Conservation (phyloP, 1,140 invertebrate species). For the Zaprionus tsacasi region DNA sequence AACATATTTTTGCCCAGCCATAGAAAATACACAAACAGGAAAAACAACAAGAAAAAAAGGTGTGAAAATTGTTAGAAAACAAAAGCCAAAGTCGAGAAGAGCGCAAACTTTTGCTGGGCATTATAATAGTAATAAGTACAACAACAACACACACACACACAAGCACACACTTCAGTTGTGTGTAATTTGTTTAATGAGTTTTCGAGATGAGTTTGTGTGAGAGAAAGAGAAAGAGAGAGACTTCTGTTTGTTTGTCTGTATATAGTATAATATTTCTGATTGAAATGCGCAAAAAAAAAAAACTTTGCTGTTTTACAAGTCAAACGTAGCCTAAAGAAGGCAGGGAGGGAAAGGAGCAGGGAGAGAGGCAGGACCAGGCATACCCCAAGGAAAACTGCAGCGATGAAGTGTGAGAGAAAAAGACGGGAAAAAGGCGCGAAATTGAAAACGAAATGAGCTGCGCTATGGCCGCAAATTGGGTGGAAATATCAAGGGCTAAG, state of each 20-base stretch:
- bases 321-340: conserved; percentile 42
- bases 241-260: neutral
- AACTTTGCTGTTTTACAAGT: conserved; percentile 24
- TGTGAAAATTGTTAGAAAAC: conserved; percentile 40
- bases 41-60: conserved; percentile 16
- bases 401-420: conserved; percentile 12
- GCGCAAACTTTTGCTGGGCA: conserved; percentile 43
- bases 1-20: conserved; percentile 39
- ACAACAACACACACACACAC: conserved; percentile 26
- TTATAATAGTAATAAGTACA: conserved; percentile 54
- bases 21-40: conserved; percentile 33
- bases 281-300: conserved; percentile 53
- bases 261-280: conserved; percentile 37
- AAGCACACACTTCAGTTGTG: conserved; percentile 39
- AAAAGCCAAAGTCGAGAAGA: conserved; percentile 36
- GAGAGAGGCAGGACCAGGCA: neutral
- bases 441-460: conserved; percentile 39
- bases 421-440: conserved; percentile 12
- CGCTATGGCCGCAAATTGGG: conserved; percentile 26
- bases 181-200: conserved; percentile 81
- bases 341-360: conserved; percentile 1
- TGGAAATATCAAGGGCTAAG: conserved; percentile 23
- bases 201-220: conserved; percentile 63
- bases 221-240: neutral
- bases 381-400: conserved; percentile 1